Evolutionary conservation across 1,140 invertebrate genomes (phyloP).

Genomic region (Anoplophora glabripennis): DNA sequence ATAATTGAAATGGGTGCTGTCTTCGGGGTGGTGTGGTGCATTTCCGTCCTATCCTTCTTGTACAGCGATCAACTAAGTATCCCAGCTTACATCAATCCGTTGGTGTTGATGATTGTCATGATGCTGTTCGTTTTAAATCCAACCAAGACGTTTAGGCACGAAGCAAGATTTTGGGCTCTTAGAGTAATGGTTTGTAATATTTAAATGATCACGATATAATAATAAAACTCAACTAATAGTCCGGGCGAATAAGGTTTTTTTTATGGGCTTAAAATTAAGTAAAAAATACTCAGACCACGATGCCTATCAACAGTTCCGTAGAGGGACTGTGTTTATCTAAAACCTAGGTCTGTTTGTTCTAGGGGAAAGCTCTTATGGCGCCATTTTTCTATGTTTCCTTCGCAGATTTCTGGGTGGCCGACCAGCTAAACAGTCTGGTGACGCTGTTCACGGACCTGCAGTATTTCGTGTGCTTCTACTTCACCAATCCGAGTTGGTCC

Average conservation of each 20-base stretch:
- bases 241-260: too few species aligned
- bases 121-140: slow-evolving; percentile 89
- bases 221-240: too few species aligned
- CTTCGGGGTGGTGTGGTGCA: slow-evolving; percentile 92
- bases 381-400: slow-evolving; percentile 96
- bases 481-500: slow-evolving; percentile 71
- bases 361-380: slow-evolving; percentile 83
- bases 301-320: too few species aligned
- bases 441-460: slow-evolving; percentile 91
- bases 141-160: slow-evolving; percentile 85
- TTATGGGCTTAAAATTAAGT: too few species aligned
- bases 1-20: slow-evolving; percentile 94
- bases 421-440: slow-evolving; percentile 94
- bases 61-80: slow-evolving; percentile 86
- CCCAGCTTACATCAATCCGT: slow-evolving; percentile 86
- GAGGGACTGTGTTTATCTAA: too few species aligned
- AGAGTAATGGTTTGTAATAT: slow-evolving; percentile 68
- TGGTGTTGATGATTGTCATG: slow-evolving; percentile 85
- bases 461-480: slow-evolving; percentile 84
- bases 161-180: slow-evolving; percentile 82
- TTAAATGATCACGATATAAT: too few species aligned
- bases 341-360: slow-evolving; percentile 37
- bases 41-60: slow-evolving; percentile 77
- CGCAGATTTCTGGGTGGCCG: slow-evolving; percentile 99
- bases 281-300: too few species aligned